phyloP scores from a whole-genome alignment of 1,140 invertebrate species.

The Propsilocerus akamusi region DNA sequence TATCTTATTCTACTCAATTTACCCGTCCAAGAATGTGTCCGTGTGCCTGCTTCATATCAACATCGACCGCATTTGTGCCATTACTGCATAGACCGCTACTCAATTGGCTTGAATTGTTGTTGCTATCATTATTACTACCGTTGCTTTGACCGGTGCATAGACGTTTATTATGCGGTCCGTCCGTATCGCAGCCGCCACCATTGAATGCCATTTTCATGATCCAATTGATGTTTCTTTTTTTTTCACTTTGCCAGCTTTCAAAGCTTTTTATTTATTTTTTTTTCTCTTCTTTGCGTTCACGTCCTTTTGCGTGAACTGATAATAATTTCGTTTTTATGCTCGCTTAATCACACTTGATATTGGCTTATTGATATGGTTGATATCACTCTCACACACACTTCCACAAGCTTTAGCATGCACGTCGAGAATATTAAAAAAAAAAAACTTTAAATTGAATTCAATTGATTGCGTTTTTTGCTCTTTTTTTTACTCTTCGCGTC shows the following conservation, averaged over 20 bases:
- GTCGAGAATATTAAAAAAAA: too few species aligned
- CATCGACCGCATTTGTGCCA: neutral
- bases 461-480: too few species aligned
- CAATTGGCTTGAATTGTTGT: neutral
- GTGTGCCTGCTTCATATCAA: neutral
- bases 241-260: neutral
- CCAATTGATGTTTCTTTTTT: neutral
- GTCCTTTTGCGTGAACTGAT: too few species aligned
- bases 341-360: too few species aligned
- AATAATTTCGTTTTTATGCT: too few species aligned
- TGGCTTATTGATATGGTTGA: too few species aligned
- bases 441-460: too few species aligned
- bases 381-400: too few species aligned
- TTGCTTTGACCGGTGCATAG: neutral
- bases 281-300: neutral
- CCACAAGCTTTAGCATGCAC: too few species aligned
- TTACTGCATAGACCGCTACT: neutral
- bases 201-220: slow-evolving; percentile 3
- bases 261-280: neutral
- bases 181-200: neutral
- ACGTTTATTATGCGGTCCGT: neutral
- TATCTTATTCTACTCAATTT: too few species aligned
- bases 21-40: neutral
- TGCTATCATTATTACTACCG: neutral
- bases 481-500: too few species aligned